Conservation (phyloP, 1,140 invertebrate species). For the Diachasmimorpha longicaudata region DNA sequence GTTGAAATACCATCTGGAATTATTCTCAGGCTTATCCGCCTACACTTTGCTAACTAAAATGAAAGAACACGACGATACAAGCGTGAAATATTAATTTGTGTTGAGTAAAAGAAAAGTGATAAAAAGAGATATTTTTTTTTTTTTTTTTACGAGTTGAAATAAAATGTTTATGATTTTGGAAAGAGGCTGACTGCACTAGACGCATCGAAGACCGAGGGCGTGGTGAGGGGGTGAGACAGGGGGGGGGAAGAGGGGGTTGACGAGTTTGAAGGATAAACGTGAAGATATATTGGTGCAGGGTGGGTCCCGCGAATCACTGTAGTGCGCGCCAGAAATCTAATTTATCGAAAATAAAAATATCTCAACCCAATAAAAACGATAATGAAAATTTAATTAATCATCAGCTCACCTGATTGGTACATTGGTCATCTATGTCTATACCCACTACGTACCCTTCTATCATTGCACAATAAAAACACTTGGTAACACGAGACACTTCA, state of each 20-base stretch:
- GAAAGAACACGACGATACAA: neutral
- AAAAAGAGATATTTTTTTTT: neutral
- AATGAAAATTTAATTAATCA: neutral
- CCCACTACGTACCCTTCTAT: slow-evolving; percentile 41
- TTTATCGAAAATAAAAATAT: neutral
- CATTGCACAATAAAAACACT: slow-evolving; percentile 53
- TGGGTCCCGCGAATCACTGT: slow-evolving; percentile 7
- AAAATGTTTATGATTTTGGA: neutral
- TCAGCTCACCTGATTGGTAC: slow-evolving; percentile 58
- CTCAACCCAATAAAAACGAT: neutral
- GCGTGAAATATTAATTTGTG: neutral
- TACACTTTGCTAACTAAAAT: neutral
- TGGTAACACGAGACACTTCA: neutral
- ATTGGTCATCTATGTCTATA: slow-evolving; percentile 51
- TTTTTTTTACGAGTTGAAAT: neutral
- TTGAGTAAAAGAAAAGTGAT: neutral
- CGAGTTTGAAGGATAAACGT: slow-evolving; percentile 18
- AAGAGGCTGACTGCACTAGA: neutral
- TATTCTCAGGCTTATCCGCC: neutral
- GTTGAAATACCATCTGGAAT: neutral
- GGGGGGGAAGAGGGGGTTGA: too few species aligned
- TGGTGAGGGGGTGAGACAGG: too few species aligned
- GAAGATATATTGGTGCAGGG: neutral
- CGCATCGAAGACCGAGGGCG: slow-evolving; percentile 32
- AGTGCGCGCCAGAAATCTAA: neutral